Evolutionary conservation across 2,797 vertebrate genomes (phyloP).

Genomic region (Hapalemur alaotrensis): DNA sequence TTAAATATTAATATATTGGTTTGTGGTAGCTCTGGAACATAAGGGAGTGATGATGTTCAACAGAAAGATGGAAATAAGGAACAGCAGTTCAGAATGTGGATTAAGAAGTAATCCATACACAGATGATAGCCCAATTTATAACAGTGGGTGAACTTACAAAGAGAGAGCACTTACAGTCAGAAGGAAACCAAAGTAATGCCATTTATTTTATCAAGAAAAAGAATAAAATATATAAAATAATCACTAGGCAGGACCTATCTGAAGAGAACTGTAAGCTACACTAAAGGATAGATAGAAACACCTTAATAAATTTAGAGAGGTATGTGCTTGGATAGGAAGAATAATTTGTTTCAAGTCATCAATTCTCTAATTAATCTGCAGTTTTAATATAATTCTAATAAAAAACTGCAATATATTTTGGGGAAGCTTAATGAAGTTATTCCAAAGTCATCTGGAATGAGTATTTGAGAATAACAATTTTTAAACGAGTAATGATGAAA

Average conservation of each 20-base stretch:
- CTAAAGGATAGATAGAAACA: not conserved
- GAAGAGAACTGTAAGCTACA: not conserved
- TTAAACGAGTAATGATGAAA: constrained; percentile 22
- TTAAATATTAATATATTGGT: not conserved
- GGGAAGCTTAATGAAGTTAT: constrained; percentile 16
- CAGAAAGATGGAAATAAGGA: not conserved
- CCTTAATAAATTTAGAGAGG: not conserved
- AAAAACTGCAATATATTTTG: not conserved
- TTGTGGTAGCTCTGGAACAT: not conserved
- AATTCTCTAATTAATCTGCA: constrained; percentile 18
- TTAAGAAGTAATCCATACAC: not conserved
- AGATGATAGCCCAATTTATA: not conserved
- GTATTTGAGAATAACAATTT: not conserved
- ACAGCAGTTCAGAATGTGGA: not conserved
- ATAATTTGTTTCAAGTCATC: not conserved
- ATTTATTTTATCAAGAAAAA: not conserved
- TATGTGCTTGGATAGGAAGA: not conserved
- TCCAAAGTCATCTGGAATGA: constrained; percentile 5
- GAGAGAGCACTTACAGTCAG: not conserved
- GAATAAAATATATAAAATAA: not conserved
- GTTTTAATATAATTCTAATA: not conserved
- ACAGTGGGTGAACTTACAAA: not conserved
- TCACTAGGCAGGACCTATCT: not conserved
- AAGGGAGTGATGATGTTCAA: not conserved
- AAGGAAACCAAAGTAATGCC: not conserved